Base-by-base conservation (phyloP, 2,113 vertebrate species). In the Pollachius pollachius region DNA sequence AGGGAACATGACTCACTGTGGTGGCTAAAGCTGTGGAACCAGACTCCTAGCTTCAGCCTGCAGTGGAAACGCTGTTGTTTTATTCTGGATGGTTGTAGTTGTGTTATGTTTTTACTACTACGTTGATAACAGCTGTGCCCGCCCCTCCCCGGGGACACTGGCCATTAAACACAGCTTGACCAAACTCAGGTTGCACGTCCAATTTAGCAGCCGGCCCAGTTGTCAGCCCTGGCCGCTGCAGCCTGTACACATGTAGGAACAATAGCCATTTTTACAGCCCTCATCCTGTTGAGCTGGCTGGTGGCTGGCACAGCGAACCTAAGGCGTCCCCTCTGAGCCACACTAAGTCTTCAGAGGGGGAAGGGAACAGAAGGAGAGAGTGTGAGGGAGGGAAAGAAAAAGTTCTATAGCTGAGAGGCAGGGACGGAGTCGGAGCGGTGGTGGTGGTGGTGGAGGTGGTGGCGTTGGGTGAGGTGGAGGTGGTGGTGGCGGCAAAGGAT, bases 381-480 rank as follows among this genome's bases (percentile, higher is more conserved):
- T 48, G 15, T 12, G 63, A 59, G 37, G 48, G 59, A 52, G 64
- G 34, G 17, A 57, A 17, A 23, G 70, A 59, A 54, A 34, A 25
- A 64, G 30, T 30, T 30, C 3, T 30, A 3, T 30, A 5, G 30
- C 30, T 4, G 30, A 57, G n/a, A 57, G n/a, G 13, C 1, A 57
- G 54, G 16, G 54, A 57, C 1, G 12, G 17, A 11, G 27, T 80
- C 75, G 61, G 9, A 17, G 41, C 34, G 37, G 15, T 69, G 66
- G 74, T 67, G 6, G 30, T 6, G 30, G 4, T 5, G 30, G 30
- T 4, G 30, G 30, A 2, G 6, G 30, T 4, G 27, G 71, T 21
- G 64, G 52, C 0, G 2, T 52, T 5, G 21, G 52, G 54, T 59
- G 64, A 52, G 0, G 5, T 52, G 13, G 65, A 67, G 6, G 23